A percentile compares a stretch with the other conserved stretches of the same genome.
phyloP scores from a whole-genome alignment of 2,113 vertebrate genomes.

The Rutilus rutilus region DNA sequence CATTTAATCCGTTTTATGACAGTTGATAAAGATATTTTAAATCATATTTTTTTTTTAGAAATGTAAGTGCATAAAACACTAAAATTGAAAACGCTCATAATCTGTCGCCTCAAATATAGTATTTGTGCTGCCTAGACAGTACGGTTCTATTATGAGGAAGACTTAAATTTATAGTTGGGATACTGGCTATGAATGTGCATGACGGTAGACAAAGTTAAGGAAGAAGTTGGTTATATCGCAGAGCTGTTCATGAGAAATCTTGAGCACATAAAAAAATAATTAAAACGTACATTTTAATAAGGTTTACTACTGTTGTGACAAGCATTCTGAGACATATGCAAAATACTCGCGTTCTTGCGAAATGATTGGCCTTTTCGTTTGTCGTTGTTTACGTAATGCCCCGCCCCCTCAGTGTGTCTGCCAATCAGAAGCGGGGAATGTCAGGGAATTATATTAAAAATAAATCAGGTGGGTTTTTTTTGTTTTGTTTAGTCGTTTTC shows the following conservation, averaged over 20 bases:
- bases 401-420: neutral
- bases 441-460: neutral
- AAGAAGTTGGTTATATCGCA: neutral
- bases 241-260: neutral
- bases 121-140: neutral
- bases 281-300: too few species aligned
- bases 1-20: too few species aligned
- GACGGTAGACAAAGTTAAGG: neutral
- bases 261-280: too few species aligned
- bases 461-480: neutral
- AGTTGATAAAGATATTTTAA: neutral
- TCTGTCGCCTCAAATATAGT: neutral
- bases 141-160: accelerated
- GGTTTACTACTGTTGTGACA: too few species aligned
- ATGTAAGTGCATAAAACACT: too few species aligned
- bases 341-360: too few species aligned
- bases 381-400: neutral
- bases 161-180: accelerated
- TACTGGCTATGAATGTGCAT: neutral
- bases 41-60: too few species aligned
- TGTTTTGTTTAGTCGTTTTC: too few species aligned
- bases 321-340: neutral
- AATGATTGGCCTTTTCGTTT: slow-evolving; percentile 10
- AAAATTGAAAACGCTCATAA: neutral
- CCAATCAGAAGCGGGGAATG: neutral